Conservation (phyloP, 2,797 vertebrate species). For the Pangasius macronema region DNA sequence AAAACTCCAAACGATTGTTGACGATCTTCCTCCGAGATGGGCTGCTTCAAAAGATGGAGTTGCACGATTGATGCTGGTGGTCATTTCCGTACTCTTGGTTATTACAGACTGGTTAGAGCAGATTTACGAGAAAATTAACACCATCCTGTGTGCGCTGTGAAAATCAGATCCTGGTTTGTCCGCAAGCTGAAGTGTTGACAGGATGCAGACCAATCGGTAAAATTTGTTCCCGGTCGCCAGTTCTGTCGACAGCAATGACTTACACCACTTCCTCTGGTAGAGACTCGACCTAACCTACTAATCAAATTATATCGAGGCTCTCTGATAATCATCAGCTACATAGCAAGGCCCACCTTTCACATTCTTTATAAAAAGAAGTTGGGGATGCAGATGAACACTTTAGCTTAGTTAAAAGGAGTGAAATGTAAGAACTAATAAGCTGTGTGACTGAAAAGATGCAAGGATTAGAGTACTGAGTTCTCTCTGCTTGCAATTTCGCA, state of each 20-base stretch:
- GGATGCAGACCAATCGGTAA: conserved; percentile 7
- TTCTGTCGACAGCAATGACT: neutral
- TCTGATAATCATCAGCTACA: neutral
- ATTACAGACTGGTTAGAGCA: conserved; percentile 11
- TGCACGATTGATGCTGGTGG: neutral
- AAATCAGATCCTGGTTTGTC: conserved; percentile 34
- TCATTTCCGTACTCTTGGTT: neutral
- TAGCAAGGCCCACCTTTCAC: neutral
- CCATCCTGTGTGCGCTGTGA: conserved; percentile 3
- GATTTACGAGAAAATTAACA: conserved; percentile 21
- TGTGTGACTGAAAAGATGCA: neutral
- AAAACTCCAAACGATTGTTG: conserved; percentile 9
- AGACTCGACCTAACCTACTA: neutral
- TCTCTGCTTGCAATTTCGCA: neutral
- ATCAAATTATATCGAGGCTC: no score
- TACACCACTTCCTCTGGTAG: neutral
- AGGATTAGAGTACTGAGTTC: neutral
- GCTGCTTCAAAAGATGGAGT: conserved; percentile 35
- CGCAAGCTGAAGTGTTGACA: conserved; percentile 29
- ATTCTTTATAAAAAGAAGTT: neutral
- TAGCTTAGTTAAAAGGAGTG: neutral
- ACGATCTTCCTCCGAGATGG: neutral
- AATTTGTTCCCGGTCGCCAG: neutral
- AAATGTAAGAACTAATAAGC: neutral
- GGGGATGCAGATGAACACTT: neutral